Evolutionary conservation across 2,888 invertebrate genomes (phyloP).

Genomic region (Pseudolycoriella hygida): DNA sequence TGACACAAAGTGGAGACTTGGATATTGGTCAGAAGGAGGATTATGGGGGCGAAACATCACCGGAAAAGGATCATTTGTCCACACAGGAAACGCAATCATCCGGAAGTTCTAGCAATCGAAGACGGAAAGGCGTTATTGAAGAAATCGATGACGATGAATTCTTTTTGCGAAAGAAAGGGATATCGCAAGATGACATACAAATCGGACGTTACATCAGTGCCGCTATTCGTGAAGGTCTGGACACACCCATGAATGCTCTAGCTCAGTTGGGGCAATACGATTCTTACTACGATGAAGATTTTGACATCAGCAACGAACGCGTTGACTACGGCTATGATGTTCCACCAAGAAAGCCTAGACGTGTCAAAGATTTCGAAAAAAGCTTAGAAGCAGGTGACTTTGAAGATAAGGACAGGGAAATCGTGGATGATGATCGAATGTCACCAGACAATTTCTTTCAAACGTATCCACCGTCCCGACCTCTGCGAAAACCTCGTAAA

Average conservation of each 20-base stretch:
- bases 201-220: constrained; percentile 58
- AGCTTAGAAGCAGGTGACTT: constrained; percentile 9
- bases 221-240: constrained; percentile 64
- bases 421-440: constrained; percentile 5
- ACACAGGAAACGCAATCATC: constrained; percentile 37
- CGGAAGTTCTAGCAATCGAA: constrained; percentile 36
- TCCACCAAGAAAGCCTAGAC: constrained; percentile 20
- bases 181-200: constrained; percentile 67
- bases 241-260: constrained; percentile 43
- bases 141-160: constrained; percentile 80
- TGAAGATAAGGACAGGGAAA: constrained; percentile 14
- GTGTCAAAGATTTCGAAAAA: constrained; percentile 6
- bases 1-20: constrained; percentile 12
- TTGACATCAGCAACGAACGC: constrained; percentile 13
- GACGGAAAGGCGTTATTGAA: constrained; percentile 52
- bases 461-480: constrained; percentile 28
- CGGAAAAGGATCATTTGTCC: constrained; percentile 19
- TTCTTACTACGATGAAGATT: constrained; percentile 10
- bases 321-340: constrained; percentile 24
- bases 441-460: constrained; percentile 17
- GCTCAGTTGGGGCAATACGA: constrained; percentile 31
- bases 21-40: constrained; percentile 15
- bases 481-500: constrained; percentile 32
- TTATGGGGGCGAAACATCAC: constrained; percentile 15
- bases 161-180: constrained; percentile 63